Evolutionary conservation across 2,797 vertebrate species (phyloP), one percentile per base, ranked within the genome.

Genomic region (Gadopsis marmoratus): DNA sequence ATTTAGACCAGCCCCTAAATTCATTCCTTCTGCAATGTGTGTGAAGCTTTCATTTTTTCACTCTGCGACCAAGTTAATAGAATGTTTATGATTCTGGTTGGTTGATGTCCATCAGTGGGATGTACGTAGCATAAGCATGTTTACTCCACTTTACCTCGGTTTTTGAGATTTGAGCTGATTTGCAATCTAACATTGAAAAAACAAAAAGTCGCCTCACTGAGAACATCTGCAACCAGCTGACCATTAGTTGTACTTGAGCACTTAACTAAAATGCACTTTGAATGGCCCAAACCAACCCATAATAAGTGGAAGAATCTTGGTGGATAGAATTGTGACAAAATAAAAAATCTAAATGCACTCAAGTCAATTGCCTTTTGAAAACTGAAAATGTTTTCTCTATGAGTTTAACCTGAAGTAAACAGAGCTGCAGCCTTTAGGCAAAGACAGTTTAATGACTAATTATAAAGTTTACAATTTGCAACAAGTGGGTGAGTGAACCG

Each of bases 181-280:
- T 70, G 23, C 54, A 65, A 50, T 45, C 61, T 35, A n/a, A n/a
- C n/a, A n/a, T n/a, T n/a, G n/a, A n/a, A n/a, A n/a, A n/a, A n/a
- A n/a, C n/a, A n/a, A n/a, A n/a, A 9, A 26, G 17, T 61, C 21
- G 19, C 17, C 54, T 77, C 56, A 9, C 62, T 62, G 64, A 71
- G 60, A 71, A 64, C 75, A 70, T 62, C 58, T n/a, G 5, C 48
- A 69, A 26, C 61, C 67, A 37, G 37, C 66, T 33, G 79, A 81
- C 77, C 72, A 48, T 74, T 51, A 45, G 37, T 66, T 81, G 39
- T 77, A 85, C 74, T 19, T 31, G 23, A 92, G 92, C 89, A 89
- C 91, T 91, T 91, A 88, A 86, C 61, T 80, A 76, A 74, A 66
- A 89, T 86, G 91, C 91, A 94, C 93, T 94, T 91, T 93, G 78